Conservation (phyloP, 2,797 vertebrate species). For the Xerus rutilus region DNA sequence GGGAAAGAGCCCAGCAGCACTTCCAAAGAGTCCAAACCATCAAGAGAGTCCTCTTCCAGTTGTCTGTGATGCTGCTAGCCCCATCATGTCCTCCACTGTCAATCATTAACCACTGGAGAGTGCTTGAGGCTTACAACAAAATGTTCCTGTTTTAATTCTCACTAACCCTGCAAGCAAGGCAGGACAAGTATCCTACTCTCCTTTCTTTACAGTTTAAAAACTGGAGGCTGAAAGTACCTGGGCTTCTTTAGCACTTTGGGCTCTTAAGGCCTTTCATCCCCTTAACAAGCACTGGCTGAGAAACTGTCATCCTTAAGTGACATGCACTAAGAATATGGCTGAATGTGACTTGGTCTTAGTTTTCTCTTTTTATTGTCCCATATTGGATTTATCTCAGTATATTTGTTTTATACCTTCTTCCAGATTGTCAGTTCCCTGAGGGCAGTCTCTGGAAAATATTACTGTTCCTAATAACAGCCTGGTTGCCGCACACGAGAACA, state of each 20-base stretch:
- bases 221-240: background rate
- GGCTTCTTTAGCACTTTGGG: background rate
- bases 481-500: background rate
- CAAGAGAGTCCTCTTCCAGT: background rate
- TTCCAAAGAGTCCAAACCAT: background rate
- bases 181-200: conserved; percentile 1
- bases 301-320: background rate
- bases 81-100: background rate
- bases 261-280: background rate
- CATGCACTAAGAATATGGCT: background rate
- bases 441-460: conserved; percentile 76
- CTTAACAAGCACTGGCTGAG: background rate
- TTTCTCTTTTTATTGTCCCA: conserved; percentile 59
- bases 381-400: conserved; percentile 59
- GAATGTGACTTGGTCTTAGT: conserved; percentile 17
- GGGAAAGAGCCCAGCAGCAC: background rate
- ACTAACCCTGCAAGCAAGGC: background rate
- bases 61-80: background rate
- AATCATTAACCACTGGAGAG: background rate
- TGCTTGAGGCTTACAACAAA: background rate
- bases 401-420: conserved; percentile 73
- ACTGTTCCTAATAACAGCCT: conserved; percentile 59
- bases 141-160: conserved; percentile 30
- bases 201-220: background rate
- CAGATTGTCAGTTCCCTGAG: conserved; percentile 71